Evolutionary conservation across 2,113 vertebrate species (phyloP).

Genomic region (Tragelaphus buxtoni): DNA sequence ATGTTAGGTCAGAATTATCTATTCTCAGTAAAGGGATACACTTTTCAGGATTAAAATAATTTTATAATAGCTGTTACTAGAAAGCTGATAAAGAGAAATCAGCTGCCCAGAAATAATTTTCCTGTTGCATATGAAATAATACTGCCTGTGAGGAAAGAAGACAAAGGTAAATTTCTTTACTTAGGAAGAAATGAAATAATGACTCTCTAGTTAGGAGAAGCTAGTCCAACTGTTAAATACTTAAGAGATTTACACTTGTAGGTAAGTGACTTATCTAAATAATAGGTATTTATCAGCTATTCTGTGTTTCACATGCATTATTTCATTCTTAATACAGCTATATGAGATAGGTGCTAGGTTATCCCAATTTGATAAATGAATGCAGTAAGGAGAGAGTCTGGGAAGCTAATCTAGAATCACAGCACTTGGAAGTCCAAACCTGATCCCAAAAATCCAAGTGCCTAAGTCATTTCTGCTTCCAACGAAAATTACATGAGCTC

Average conservation of each 20-base stretch:
- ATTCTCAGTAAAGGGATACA: background rate
- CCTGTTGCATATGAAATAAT: background rate
- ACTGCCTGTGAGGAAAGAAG: background rate
- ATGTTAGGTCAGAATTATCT: background rate
- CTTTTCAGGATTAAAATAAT: background rate
- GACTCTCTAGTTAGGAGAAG: background rate
- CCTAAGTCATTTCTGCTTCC: constrained; percentile 4
- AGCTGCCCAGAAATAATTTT: background rate
- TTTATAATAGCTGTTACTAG: background rate
- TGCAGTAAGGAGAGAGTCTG: background rate
- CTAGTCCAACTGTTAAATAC: background rate
- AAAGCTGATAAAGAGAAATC: background rate
- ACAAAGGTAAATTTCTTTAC: background rate
- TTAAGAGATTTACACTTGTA: background rate
- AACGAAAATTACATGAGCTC: background rate
- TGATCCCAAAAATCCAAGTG: background rate
- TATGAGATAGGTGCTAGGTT: background rate
- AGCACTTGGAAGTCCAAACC: background rate
- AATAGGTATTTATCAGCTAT: background rate
- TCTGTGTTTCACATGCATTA: background rate
- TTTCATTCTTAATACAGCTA: background rate
- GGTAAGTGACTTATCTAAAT: background rate
- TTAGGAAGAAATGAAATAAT: background rate
- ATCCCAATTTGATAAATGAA: background rate
- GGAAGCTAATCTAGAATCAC: background rate